These are phyloP conservation scores for Felis catus DNA, from an alignment of 2,113 vertebrate species.

Conservation along the genomic window F.catus_Fca126_mat1.0 CM031413.1:140047501-140048000, in stretches of 20 bases:
- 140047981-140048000: neutral
- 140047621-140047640: neutral
- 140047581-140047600: neutral
- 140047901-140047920: neutral
- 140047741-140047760: neutral
- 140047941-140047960: neutral
- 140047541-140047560: neutral
- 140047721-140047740: neutral
- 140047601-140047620: neutral
- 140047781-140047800: neutral
- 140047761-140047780: neutral
- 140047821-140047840: neutral
- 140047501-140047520: neutral
- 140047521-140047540: neutral
- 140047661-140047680: neutral
- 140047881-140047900: neutral
- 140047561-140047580: neutral
- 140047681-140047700: neutral
- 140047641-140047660: neutral
- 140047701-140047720: neutral
- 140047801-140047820: neutral
- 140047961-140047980: neutral
- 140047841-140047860: neutral
- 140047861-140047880: neutral
- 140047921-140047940: neutral